phyloP scores from a whole-genome alignment of 64 coral and sea anemone species.

The Pachyseris speciosa region DNA sequence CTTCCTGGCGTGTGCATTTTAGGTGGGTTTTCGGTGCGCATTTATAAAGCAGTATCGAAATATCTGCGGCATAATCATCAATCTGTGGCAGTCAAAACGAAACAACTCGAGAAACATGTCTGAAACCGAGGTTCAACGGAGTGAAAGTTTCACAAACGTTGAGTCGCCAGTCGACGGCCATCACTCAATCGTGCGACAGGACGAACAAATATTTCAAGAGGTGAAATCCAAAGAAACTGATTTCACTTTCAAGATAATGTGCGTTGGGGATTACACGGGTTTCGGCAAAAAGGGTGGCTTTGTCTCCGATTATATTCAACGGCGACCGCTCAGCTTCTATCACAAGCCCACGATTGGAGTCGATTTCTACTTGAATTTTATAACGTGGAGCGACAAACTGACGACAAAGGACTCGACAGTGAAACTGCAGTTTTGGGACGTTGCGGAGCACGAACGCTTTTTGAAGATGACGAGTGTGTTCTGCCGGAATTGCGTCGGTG shows the following conservation, averaged over 20 bases:
- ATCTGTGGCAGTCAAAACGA: neutral
- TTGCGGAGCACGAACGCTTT: conserved; percentile 93
- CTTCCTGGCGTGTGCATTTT: conserved; percentile 14
- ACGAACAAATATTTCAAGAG: conserved; percentile 66
- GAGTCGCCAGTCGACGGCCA: conserved; percentile 34
- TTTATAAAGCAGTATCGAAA: conserved; percentile 23
- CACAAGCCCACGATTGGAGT: conserved; percentile 94
- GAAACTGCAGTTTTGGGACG: conserved; percentile 95
- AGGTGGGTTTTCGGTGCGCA: conserved; percentile 32
- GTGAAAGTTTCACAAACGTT: neutral
- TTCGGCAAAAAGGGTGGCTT: conserved; percentile 96
- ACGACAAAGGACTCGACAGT: conserved; percentile 67
- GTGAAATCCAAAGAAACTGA: conserved; percentile 79
- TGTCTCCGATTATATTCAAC: conserved; percentile 86
- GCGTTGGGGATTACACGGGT: conserved; percentile 92
- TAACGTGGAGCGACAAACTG: conserved; percentile 64
- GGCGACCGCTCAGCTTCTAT: conserved; percentile 88
- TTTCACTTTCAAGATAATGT: conserved; percentile 95
- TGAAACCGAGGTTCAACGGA: neutral
- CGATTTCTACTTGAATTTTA: conserved; percentile 92
- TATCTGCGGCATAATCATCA: neutral
- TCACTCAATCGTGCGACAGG: conserved; percentile 29
- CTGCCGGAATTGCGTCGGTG: conserved; percentile 81
- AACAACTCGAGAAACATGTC: neutral
- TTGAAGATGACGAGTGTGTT: conserved; percentile 91